phyloP scores from a whole-genome alignment of 2,797 vertebrate species.

The Xyrichtys novacula region DNA sequence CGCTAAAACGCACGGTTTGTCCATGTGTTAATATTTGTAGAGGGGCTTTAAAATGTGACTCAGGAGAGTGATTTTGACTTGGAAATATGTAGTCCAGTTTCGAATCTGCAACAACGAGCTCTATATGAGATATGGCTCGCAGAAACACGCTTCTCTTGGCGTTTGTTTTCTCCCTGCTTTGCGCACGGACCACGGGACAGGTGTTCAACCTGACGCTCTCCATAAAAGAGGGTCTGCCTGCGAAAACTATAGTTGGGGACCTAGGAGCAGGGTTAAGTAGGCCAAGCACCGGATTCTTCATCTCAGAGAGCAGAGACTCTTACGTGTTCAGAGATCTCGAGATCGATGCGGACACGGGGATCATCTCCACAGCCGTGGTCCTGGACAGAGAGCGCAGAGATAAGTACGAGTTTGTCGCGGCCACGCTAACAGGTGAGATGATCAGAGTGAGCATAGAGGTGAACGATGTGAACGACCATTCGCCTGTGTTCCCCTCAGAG shows the following conservation, averaged over 20 bases:
- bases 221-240: slow-evolving; percentile 90
- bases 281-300: slow-evolving; percentile 88
- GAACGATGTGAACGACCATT: slow-evolving; percentile 92
- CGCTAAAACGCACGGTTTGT: slow-evolving; percentile 21
- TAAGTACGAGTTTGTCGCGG: slow-evolving; percentile 91
- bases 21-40: background rate
- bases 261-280: slow-evolving; percentile 85
- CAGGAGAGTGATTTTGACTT: background rate
- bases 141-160: slow-evolving; percentile 21
- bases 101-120: too few relatives aligned
- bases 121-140: slow-evolving; percentile 55
- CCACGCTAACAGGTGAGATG: slow-evolving; percentile 89
- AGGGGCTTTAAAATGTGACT: slow-evolving; percentile 22
- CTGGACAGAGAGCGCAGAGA: slow-evolving; percentile 91
- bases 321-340: slow-evolving; percentile 91
- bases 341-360: slow-evolving; percentile 90
- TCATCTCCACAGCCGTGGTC: slow-evolving; percentile 89
- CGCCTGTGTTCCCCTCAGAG: slow-evolving; percentile 86
- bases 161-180: slow-evolving; percentile 61
- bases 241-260: slow-evolving; percentile 90
- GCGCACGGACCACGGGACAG: slow-evolving; percentile 72
- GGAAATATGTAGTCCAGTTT: slow-evolving; percentile 46
- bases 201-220: slow-evolving; percentile 89
- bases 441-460: slow-evolving; percentile 90
- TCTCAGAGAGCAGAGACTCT: slow-evolving; percentile 92